phyloP scores from a whole-genome alignment of 92 coral and sea anemone genomes.

The Galaxea fascicularis region DNA sequence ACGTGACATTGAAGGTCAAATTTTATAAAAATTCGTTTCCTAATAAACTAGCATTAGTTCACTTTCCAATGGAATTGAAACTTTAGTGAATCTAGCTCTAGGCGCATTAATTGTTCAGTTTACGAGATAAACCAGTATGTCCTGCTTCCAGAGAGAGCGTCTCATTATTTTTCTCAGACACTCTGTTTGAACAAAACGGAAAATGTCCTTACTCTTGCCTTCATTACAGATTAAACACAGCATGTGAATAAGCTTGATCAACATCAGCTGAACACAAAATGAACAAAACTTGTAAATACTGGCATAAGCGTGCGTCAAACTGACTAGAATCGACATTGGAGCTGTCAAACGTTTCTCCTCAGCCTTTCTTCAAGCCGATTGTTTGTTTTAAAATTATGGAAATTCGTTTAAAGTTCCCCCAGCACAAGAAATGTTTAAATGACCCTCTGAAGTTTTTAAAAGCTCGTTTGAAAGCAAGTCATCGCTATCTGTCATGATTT shows the following conservation, averaged over 20 bases:
- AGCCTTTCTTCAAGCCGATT: not conserved
- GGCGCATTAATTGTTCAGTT: not conserved
- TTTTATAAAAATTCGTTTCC: not conserved
- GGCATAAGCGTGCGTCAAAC: not conserved
- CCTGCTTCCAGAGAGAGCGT: not conserved
- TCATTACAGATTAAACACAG: constrained; percentile 4
- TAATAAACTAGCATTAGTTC: not conserved
- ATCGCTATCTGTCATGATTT: not conserved
- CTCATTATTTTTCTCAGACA: not conserved
- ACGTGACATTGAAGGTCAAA: not conserved
- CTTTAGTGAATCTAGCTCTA: not conserved
- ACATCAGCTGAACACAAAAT: not conserved
- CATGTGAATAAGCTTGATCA: not conserved
- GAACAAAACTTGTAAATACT: constrained; percentile 11
- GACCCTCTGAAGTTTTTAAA: not conserved
- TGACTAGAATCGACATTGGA: not conserved
- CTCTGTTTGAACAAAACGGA: constrained; percentile 23
- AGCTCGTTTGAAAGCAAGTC: not conserved
- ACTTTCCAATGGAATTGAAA: not conserved
- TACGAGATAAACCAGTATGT: not conserved
- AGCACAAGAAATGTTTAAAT: not conserved
- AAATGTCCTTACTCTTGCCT: constrained; percentile 6
- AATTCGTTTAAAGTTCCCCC: not conserved
- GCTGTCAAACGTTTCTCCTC: constrained; percentile 27
- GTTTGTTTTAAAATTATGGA: not conserved